A percentile compares a stretch with the other conserved stretches of the same genome.
phyloP scores from a whole-genome alignment of 2,888 invertebrate species.

The Dichetophora obliterata region DNA sequence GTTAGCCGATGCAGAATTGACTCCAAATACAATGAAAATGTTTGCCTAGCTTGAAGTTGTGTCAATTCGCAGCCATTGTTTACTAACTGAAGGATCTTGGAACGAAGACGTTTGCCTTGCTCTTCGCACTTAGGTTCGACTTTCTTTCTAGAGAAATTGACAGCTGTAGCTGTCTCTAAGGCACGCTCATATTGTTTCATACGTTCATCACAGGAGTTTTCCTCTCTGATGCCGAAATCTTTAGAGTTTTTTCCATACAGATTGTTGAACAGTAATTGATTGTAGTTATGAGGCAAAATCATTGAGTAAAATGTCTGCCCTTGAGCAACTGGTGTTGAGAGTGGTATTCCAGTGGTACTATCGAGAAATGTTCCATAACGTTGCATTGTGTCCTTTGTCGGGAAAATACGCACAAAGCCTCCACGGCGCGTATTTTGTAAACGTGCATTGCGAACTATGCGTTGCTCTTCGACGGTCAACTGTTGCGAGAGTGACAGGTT shows the following conservation, averaged over 20 bases:
- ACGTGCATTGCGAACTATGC: conserved; percentile 80
- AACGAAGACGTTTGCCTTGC: conserved; percentile 63
- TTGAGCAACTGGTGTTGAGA: conserved; percentile 75
- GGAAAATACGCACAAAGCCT: conserved; percentile 92
- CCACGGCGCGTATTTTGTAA: conserved; percentile 87
- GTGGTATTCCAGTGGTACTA: conserved; percentile 80
- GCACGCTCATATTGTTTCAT: conserved; percentile 71
- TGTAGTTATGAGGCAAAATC: conserved; percentile 79
- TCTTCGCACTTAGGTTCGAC: conserved; percentile 67
- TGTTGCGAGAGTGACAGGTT: conserved; percentile 51
- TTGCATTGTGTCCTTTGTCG: conserved; percentile 89
- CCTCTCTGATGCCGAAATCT: conserved; percentile 49
- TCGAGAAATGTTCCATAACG: conserved; percentile 85
- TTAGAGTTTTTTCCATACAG: conserved; percentile 75
- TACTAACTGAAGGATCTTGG: conserved; percentile 71
- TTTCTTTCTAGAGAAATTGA: conserved; percentile 63
- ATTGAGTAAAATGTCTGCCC: conserved; percentile 73
- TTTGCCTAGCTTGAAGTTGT: conserved; percentile 78
- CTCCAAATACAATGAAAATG: conserved; percentile 83
- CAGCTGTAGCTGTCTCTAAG: conserved; percentile 60
- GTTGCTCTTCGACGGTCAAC: conserved; percentile 82
- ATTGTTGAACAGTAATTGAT: conserved; percentile 81
- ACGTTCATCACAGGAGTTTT: conserved; percentile 66
- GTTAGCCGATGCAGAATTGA: conserved; percentile 80
- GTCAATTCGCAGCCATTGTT: conserved; percentile 76